Evolutionary conservation across 2,113 vertebrate genomes (phyloP), one percentile per base, ranked within the genome.

Genomic region (Larimichthys crocea): DNA sequence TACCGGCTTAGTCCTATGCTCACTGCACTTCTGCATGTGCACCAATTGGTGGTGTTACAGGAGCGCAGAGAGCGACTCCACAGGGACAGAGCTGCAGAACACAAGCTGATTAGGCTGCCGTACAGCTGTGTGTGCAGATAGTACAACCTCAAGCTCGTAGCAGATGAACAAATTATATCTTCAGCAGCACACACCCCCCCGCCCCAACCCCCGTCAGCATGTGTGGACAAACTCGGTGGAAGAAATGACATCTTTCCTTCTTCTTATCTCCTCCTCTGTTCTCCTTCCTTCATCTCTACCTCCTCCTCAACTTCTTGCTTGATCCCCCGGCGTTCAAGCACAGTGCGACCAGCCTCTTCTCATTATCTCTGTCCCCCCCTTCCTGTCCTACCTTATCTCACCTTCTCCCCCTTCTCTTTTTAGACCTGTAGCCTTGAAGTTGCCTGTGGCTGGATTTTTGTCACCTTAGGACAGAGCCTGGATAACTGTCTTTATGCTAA

Each of bases 121-220:
- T 74, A 48, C 90, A 92, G 90, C 92, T 92, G 91, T 77, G 63
- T 2, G 68, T 46, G 19, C 79, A 56, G 90, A 94, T 91, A 91
- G 86, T 72, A 76, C 52, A 72, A 91, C 86, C 74, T 86, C 64
- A 53, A 79, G 83, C 87, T 90, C 26, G 80, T 75, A 88, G 80
- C 73, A 73, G 75, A 80, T 67, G 79, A 74, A 71, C 76, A 85
- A 86, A 82, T 88, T 53, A 85, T 85, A 86, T 90, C 81, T 88
- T 29, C 76, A 82, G 55, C 69, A 35, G 31, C 31, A 49, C 10
- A 11, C 44, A 9, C 2, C 17, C 44, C 52, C 15, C 5, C n/a
- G 17, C 31, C 49, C 55, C 61, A 53, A 55, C 2, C 64, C 74
- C 78, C 7, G 62, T 80, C 82, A 79, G 82, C 74, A 82, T 67